A percentile compares a stretch with the other conserved stretches of the same genome.
These are phyloP conservation scores for Mus musculus DNA, from an alignment of 2,113 vertebrate species.

Conservation along the genomic window DNA sequence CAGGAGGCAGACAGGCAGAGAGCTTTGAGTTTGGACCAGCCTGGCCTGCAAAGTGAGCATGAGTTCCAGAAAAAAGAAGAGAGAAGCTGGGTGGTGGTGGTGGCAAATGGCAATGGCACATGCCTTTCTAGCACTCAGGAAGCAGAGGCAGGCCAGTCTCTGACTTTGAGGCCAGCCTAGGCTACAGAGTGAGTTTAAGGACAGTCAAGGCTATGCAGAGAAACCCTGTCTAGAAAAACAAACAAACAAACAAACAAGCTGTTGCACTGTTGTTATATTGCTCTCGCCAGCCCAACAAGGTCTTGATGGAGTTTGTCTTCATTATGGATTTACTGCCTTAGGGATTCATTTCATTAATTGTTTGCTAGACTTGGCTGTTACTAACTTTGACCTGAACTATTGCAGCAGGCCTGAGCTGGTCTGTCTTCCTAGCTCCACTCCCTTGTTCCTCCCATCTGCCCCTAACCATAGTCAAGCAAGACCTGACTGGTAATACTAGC, in stretches of 20 bases:
- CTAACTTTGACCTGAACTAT: accelerated
- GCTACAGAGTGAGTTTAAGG: neutral
- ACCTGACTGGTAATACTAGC: neutral
- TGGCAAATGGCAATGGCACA: neutral
- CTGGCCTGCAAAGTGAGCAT: neutral
- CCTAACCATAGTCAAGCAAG: neutral
- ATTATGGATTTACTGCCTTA: neutral
- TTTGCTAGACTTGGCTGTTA: neutral
- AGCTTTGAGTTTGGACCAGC: neutral
- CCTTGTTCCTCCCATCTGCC: neutral
- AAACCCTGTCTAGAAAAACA: neutral
- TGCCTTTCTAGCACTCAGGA: neutral
- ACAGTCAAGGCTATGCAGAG: neutral
- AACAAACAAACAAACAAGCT: neutral
- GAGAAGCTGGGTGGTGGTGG: neutral
- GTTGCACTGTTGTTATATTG: neutral
- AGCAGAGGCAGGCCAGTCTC: neutral
- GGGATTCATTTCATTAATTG: neutral
- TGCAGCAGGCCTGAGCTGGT: neutral
- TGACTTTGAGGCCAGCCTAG: neutral
- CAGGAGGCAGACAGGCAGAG: neutral
- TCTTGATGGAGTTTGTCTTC: neutral
- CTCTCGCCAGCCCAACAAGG: accelerated
- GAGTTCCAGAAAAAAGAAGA: neutral
- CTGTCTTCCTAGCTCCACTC: neutral